Evolutionary conservation across 1,140 invertebrate genomes (phyloP), one percentile per base, ranked within the genome.

Genomic region (Steinernema feltiae): DNA sequence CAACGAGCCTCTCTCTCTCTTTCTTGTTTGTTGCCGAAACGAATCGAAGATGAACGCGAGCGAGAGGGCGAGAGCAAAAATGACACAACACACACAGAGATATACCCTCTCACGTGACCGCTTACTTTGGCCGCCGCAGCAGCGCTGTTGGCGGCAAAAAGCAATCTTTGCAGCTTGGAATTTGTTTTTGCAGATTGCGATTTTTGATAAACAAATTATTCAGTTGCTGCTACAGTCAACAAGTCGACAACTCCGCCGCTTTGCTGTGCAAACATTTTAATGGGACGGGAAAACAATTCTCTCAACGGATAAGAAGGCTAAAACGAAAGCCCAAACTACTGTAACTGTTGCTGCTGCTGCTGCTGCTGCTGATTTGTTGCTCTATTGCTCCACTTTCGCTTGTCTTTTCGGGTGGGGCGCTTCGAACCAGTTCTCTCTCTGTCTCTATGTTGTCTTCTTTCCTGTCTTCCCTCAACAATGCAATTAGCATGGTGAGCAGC

Each of bases 331-430:
- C n/a, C n/a, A n/a, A n/a, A n/a, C n/a, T n/a, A n/a, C n/a, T n/a
- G n/a, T n/a, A n/a, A n/a, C n/a, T n/a, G n/a, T n/a, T n/a, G n/a
- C n/a, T n/a, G n/a, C n/a, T n/a, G n/a, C n/a, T n/a, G n/a, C n/a
- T n/a, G n/a, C n/a, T n/a, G n/a, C n/a, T n/a, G n/a, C n/a, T n/a
- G n/a, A n/a, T n/a, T n/a, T n/a, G n/a, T n/a, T 63, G 7, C 53
- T 63, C 53, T 3, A 63, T 15, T 63, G 53, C 53, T 12, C 53
- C 53, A 63, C 53, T 63, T 63, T 63, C 53, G n/a, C n/a, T n/a
- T n/a, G n/a, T n/a, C 24, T 63, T 63, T 63, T 63, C 53, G 53
- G 53, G 53, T 63, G 53, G 7, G 7, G 12, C 12, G 15, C 7
- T 3, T 63, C n/a, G n/a, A n/a, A n/a, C n/a, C n/a, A n/a, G n/a